A percentile compares a stretch with the other conserved stretches of the same genome.
Evolutionary conservation across 2,888 invertebrate species (phyloP).

Genomic region (Adelognathus sp.): DNA sequence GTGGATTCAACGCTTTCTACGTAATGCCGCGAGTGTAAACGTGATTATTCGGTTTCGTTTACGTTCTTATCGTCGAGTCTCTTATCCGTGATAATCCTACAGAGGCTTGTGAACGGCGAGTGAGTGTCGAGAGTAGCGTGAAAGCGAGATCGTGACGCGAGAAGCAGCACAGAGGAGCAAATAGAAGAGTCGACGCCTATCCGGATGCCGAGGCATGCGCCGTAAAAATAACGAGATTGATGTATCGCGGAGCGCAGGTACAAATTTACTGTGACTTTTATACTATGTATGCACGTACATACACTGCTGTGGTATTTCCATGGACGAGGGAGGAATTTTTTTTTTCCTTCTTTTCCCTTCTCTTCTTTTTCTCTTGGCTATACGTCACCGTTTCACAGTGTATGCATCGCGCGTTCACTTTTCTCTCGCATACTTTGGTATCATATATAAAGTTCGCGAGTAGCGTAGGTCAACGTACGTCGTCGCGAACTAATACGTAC

Average conservation of each 20-base stretch:
- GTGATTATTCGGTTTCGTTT: neutral
- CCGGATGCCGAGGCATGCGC: slow-evolving; percentile 80
- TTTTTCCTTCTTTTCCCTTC: too few species aligned
- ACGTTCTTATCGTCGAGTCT: neutral
- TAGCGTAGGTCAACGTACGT: slow-evolving; percentile 37
- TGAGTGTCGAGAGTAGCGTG: neutral
- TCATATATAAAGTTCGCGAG: neutral
- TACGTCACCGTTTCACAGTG: neutral
- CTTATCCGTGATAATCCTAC: neutral
- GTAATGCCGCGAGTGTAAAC: neutral
- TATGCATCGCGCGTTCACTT: neutral
- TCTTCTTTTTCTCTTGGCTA: too few species aligned
- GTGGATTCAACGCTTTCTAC: too few species aligned
- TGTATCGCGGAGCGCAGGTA: slow-evolving; percentile 80
- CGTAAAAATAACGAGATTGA: slow-evolving; percentile 78
- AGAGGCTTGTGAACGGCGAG: neutral
- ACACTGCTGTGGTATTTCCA: slow-evolving; percentile 15
- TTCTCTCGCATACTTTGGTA: neutral
- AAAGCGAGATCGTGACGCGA: neutral
- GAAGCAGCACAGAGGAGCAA: slow-evolving; percentile 19
- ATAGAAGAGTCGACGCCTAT: slow-evolving; percentile 69
- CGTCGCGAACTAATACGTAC: slow-evolving; percentile 31
- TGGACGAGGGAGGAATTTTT: neutral
- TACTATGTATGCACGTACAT: slow-evolving; percentile 55
- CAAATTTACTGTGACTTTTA: slow-evolving; percentile 58